Evolutionary conservation across 2,888 invertebrate genomes (phyloP).

Genomic region (Philhelius pedissequus): DNA sequence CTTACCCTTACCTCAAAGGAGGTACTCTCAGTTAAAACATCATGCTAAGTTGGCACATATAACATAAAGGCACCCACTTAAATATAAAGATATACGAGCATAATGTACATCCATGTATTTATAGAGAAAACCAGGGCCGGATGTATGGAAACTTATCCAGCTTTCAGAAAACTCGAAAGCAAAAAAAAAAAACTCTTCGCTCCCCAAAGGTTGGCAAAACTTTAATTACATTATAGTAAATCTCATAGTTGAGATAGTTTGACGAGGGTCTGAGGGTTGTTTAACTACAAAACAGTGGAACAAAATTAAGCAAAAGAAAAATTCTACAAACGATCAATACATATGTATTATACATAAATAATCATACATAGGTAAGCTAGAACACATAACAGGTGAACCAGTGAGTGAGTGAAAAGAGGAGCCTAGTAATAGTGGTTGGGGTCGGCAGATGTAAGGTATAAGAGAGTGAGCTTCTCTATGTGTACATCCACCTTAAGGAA

Average conservation of each 20-base stretch:
- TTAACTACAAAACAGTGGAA: constrained; percentile 52
- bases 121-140: constrained; percentile 9
- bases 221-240: constrained; percentile 68
- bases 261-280: constrained; percentile 60
- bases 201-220: constrained; percentile 15
- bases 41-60: constrained; percentile 31
- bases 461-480: not conserved
- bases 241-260: constrained; percentile 67
- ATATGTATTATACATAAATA: not conserved
- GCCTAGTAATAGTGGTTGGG: not conserved
- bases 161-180: too few relatives aligned
- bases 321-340: constrained; percentile 10
- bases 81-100: too few relatives aligned
- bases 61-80: not conserved
- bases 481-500: constrained; percentile 31
- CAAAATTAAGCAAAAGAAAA: constrained; percentile 14
- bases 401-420: not conserved
- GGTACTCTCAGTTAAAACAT: constrained; percentile 42
- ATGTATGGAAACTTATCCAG: constrained; percentile 30
- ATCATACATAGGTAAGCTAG: too few relatives aligned
- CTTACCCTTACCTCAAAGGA: not conserved
- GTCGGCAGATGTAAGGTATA: not conserved
- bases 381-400: constrained; percentile 1
- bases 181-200: not conserved
- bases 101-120: too few relatives aligned